A percentile compares a stretch with the other conserved stretches of the same genome.
Conservation (phyloP, 2,888 invertebrate species). For the Argyresthia albistria region DNA sequence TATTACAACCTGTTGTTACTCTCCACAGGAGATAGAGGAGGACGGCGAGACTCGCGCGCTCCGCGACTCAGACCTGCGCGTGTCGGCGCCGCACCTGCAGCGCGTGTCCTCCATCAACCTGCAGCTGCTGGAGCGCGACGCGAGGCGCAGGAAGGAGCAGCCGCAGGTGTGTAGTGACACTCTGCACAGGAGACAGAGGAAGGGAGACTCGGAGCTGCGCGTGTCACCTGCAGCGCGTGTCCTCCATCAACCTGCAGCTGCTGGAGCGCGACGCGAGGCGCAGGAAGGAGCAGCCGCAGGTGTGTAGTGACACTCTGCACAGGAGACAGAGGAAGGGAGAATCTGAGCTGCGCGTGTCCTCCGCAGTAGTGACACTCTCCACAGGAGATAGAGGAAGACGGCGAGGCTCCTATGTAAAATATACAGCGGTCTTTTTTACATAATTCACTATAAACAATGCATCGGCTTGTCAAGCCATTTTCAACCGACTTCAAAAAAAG, state of each 20-base stretch:
- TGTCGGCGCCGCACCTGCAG: constrained; percentile 85
- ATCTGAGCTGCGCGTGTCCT: too few relatives aligned
- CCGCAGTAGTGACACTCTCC: neutral
- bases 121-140: constrained; percentile 82
- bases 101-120: constrained; percentile 89
- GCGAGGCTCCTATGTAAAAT: too few relatives aligned
- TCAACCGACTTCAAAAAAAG: too few relatives aligned
- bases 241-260: constrained; percentile 87
- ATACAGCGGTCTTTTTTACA: too few relatives aligned
- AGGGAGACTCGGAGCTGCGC: constrained; percentile 79
- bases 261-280: constrained; percentile 80
- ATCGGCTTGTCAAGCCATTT: too few relatives aligned
- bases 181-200: constrained; percentile 75
- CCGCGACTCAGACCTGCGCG: constrained; percentile 77
- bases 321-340: too few relatives aligned
- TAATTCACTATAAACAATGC: too few relatives aligned
- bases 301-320: too few relatives aligned
- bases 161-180: constrained; percentile 32
- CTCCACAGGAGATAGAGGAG: constrained; percentile 76
- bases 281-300: constrained; percentile 68
- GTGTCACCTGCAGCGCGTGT: constrained; percentile 85
- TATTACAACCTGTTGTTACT: too few relatives aligned
- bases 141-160: constrained; percentile 74
- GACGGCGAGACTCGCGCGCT: constrained; percentile 80
- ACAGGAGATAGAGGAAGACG: constrained; percentile 78